Evolutionary conservation across 2,888 invertebrate genomes (phyloP).

Genomic region (Empis stercorea): DNA sequence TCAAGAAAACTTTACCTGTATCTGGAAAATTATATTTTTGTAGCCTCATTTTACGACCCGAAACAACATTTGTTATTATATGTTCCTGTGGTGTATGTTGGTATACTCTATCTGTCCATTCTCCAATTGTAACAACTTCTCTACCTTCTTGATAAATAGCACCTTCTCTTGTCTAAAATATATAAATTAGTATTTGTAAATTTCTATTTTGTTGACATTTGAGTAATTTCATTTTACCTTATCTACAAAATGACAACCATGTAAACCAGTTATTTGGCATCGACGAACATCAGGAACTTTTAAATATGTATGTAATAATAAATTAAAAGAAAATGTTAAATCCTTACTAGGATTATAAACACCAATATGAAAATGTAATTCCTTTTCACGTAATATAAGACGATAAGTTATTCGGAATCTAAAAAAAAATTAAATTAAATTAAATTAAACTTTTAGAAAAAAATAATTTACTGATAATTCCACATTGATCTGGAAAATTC

Average conservation of each 20-base stretch:
- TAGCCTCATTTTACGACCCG: slow-evolving; percentile 81
- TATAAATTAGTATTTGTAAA: background rate
- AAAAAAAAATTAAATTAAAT: slow-evolving; percentile 11
- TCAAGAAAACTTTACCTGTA: slow-evolving; percentile 52
- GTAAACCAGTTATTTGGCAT: slow-evolving; percentile 84
- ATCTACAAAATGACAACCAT: slow-evolving; percentile 81
- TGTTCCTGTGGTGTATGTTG: slow-evolving; percentile 88
- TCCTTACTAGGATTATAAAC: slow-evolving; percentile 91
- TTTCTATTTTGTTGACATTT: too few relatives aligned
- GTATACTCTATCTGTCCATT: slow-evolving; percentile 90
- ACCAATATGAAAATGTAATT: slow-evolving; percentile 83
- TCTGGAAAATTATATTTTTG: slow-evolving; percentile 93
- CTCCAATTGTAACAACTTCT: slow-evolving; percentile 77
- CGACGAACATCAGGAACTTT: slow-evolving; percentile 88
- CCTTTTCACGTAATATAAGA: slow-evolving; percentile 79
- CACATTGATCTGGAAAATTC: slow-evolving; percentile 89
- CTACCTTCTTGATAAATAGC: slow-evolving; percentile 80
- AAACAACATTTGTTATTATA: slow-evolving; percentile 84
- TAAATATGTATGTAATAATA: slow-evolving; percentile 89
- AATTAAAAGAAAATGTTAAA: slow-evolving; percentile 79
- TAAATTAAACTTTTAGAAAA: background rate
- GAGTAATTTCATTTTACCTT: slow-evolving; percentile 44
- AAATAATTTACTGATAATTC: slow-evolving; percentile 67
- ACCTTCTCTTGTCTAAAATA: slow-evolving; percentile 61
- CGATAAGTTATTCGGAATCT: slow-evolving; percentile 89